Percentiles rank a stretch among this genome's conserved stretches.
These are phyloP conservation scores for Harpagus bidentatus DNA, from an alignment of 2,113 vertebrate species.

Conservation along the genomic window DNA sequence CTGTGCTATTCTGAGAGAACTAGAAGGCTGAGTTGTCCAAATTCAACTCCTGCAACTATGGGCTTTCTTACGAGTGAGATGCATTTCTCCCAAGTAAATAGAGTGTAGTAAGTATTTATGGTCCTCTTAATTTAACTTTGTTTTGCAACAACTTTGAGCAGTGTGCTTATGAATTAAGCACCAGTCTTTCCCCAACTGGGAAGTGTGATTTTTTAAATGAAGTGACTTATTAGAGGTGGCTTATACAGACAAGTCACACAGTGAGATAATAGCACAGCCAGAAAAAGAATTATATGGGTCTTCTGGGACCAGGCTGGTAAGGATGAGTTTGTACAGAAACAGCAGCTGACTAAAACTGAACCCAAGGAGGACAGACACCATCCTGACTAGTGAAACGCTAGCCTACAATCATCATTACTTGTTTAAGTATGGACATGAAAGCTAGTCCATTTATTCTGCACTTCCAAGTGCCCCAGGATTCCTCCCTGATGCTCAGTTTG, in stretches of 20 bases:
- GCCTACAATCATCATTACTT: neutral
- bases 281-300: neutral
- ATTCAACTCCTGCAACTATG: neutral
- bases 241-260: neutral
- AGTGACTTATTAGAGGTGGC: neutral
- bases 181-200: neutral
- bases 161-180: constrained; percentile 20
- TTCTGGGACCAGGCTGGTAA: neutral
- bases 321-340: neutral
- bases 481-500: neutral
- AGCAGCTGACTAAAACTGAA: neutral
- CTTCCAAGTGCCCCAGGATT: neutral
- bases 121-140: neutral
- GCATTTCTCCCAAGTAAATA: neutral
- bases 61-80: neutral
- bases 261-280: neutral
- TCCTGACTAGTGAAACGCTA: neutral
- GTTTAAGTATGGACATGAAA: neutral
- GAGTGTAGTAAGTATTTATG: neutral
- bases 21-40: neutral
- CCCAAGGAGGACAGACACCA: neutral
- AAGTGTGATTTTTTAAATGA: constrained; percentile 38
- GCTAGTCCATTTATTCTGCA: neutral
- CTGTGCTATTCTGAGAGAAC: neutral
- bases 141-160: neutral